These are phyloP conservation scores for Netelia inedita DNA, from an alignment of 2,888 invertebrate species.

Conservation along the genomic window DNA sequence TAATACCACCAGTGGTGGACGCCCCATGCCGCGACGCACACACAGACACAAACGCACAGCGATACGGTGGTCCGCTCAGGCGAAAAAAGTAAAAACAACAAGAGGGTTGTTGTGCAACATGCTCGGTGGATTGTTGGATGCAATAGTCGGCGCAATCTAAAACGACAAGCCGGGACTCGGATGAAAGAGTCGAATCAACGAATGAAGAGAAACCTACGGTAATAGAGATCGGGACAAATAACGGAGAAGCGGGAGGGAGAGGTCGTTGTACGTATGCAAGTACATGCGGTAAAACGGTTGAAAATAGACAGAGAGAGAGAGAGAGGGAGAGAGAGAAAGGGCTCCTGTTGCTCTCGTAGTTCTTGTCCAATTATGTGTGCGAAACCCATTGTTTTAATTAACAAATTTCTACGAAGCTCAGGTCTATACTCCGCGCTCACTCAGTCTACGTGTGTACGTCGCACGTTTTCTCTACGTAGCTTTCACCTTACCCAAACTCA, in stretches of 20 bases:
- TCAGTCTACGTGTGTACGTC: constrained; percentile 18
- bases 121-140: constrained; percentile 39
- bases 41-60: background rate
- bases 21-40: background rate
- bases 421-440: constrained; percentile 33
- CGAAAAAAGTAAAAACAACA: constrained; percentile 22
- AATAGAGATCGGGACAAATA: background rate
- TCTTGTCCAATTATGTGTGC: constrained; percentile 39
- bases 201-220: background rate
- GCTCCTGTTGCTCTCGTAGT: background rate
- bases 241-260: background rate
- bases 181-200: constrained; percentile 12
- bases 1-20: constrained; percentile 15
- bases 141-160: constrained; percentile 34
- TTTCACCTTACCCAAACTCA: constrained; percentile 3
- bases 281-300: too few relatives aligned
- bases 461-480: constrained; percentile 13
- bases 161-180: constrained; percentile 21
- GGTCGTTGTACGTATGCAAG: background rate
- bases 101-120: constrained; percentile 48
- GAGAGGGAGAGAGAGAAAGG: background rate
- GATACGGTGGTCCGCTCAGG: background rate
- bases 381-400: constrained; percentile 71
- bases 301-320: background rate
- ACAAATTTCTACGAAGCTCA: constrained; percentile 65